phyloP scores from a whole-genome alignment of 1,140 invertebrate genomes.

The Drosophila rhopaloa region DNA sequence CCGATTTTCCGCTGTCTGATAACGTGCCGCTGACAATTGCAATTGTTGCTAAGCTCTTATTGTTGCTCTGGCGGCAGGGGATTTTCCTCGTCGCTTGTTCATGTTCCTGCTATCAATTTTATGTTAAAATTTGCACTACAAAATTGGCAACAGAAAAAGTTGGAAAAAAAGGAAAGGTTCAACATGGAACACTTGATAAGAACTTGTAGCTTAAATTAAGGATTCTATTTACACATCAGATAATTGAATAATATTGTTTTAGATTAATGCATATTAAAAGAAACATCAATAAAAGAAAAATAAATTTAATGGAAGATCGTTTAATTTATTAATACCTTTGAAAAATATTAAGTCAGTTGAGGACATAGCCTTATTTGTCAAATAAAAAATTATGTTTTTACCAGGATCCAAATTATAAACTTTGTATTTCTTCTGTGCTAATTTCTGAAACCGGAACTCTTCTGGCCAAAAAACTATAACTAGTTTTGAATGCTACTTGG shows the following conservation, averaged over 20 bases:
- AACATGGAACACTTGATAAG: neutral
- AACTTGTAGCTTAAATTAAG: neutral
- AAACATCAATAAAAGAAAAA: too few species aligned
- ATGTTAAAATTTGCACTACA: constrained; percentile 64
- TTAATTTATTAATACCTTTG: too few species aligned
- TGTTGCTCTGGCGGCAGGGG: constrained; percentile 29
- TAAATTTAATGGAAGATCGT: too few species aligned
- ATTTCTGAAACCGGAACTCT: neutral
- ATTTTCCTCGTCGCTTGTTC: constrained; percentile 38
- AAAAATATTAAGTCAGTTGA: too few species aligned
- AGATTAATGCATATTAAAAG: neutral
- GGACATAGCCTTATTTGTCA: too few species aligned
- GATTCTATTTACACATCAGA: neutral
- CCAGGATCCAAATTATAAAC: too few species aligned
- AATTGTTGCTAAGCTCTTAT: constrained; percentile 52
- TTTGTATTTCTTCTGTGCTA: neutral
- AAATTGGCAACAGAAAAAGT: constrained; percentile 25
- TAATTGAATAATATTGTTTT: neutral
- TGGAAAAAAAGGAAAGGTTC: neutral
- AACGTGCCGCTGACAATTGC: constrained; percentile 71
- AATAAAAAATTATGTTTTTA: too few species aligned
- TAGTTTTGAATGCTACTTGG: constrained; percentile 7
- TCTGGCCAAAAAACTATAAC: constrained; percentile 10
- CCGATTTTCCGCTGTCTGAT: constrained; percentile 39
- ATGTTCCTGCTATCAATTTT: constrained; percentile 58